Evolutionary conservation across 2,113 vertebrate genomes (phyloP).

Genomic region (Hemiscyllium ocellatum): DNA sequence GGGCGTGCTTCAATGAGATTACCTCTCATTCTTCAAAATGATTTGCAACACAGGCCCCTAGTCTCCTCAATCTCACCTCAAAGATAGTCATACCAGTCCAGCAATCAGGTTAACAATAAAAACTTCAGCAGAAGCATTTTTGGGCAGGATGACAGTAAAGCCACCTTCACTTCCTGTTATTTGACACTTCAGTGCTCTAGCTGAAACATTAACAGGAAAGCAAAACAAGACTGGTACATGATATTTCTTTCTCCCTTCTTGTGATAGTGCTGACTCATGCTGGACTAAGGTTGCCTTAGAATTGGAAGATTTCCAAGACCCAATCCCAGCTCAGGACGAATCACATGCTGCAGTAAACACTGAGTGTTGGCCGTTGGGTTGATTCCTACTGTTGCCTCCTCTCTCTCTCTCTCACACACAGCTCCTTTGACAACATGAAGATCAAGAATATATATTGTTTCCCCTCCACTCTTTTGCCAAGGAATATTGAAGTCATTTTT

Average conservation of each 20-base stretch:
- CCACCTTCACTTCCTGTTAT: not conserved
- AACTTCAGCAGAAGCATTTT: not conserved
- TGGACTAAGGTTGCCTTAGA: not conserved
- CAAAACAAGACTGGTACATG: not conserved
- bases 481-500: not conserved
- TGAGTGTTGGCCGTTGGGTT: not conserved
- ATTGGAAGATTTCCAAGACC: not conserved
- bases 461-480: not conserved
- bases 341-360: not conserved
- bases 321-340: not conserved
- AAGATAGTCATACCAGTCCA: too few relatives aligned
- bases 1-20: too few relatives aligned
- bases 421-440: not conserved
- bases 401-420: not conserved
- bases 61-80: too few relatives aligned
- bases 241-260: not conserved
- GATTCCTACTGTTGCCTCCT: not conserved
- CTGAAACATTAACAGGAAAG: not conserved
- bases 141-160: too few relatives aligned
- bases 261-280: not conserved
- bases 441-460: not conserved
- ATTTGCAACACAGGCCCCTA: too few relatives aligned
- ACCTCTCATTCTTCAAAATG: too few relatives aligned
- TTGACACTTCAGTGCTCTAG: not conserved
- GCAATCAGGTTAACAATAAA: too few relatives aligned